Percentiles rank a stretch among this genome's conserved stretches.
Conservation (phyloP, 1,140 invertebrate genomes). For the Drosophila pachea region DNA sequence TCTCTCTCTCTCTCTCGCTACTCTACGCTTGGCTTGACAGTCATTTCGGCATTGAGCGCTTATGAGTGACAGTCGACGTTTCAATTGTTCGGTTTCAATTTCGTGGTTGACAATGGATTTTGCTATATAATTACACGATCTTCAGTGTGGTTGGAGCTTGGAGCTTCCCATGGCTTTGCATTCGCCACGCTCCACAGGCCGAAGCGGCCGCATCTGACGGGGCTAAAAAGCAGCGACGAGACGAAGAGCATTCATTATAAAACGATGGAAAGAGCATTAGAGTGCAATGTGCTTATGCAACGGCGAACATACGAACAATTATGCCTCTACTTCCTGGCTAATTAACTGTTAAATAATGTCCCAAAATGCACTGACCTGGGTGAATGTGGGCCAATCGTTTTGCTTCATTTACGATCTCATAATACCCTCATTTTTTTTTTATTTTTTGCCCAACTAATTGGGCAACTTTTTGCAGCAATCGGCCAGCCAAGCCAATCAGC, state of each 20-base stretch:
- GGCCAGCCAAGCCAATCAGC: conserved; percentile 26
- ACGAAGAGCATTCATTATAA: conserved; percentile 10
- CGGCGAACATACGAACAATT: conserved; percentile 42
- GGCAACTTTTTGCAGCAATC: conserved; percentile 58
- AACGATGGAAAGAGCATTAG: conserved; percentile 38
- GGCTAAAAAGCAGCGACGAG: conserved; percentile 28
- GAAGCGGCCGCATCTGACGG: conserved; percentile 55
- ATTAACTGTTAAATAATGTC: conserved; percentile 72
- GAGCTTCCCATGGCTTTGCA: conserved; percentile 62
- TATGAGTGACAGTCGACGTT: conserved; percentile 53
- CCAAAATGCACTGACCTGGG: conserved; percentile 44
- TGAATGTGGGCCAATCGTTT: conserved; percentile 72
- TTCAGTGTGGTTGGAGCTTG: conserved; percentile 52
- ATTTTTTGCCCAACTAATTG: conserved; percentile 54
- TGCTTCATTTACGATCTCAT: conserved; percentile 65
- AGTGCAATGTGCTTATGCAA: conserved; percentile 70
- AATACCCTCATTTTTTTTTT: background rate
- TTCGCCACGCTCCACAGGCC: conserved; percentile 70
- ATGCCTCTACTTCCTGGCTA: conserved; percentile 68
- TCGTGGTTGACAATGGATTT: conserved; percentile 75
- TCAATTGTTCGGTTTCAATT: conserved; percentile 74
- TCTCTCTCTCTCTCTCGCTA: conserved; percentile 1
- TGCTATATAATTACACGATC: conserved; percentile 74
- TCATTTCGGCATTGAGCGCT: conserved; percentile 30
- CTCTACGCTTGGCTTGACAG: conserved; percentile 47